A percentile compares a stretch with the other conserved stretches of the same genome.
These are phyloP conservation scores for Elaphurus davidianus DNA, from an alignment of 2,113 vertebrate genomes.

Conservation along the genomic window DNA sequence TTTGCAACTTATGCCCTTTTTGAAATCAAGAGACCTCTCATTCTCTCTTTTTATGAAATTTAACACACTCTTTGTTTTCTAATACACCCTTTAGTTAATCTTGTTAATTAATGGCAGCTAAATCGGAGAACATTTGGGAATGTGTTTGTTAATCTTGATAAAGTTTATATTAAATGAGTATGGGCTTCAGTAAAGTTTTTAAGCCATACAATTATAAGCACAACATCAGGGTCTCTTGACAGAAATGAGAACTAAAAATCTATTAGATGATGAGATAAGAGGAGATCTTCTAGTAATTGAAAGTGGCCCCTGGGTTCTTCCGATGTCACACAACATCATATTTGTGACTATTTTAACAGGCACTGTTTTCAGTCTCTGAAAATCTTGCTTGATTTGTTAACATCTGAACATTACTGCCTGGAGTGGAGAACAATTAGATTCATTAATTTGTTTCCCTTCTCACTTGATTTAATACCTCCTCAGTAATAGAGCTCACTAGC, in stretches of 20 bases:
- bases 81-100: conserved; percentile 2
- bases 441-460: conserved; percentile 68
- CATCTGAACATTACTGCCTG: conserved; percentile 1
- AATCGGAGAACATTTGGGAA: not conserved
- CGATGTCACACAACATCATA: not conserved
- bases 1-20: not conserved
- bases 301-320: conserved; percentile 22
- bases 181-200: not conserved
- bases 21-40: not conserved
- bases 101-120: conserved; percentile 46
- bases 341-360: not conserved
- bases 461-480: conserved; percentile 60
- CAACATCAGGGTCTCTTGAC: not conserved
- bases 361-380: not conserved
- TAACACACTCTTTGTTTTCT: not conserved
- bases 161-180: conserved; percentile 21
- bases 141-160: not conserved
- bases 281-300: conserved; percentile 1
- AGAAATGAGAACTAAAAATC: conserved; percentile 1
- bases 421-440: conserved; percentile 59
- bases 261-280: conserved; percentile 10
- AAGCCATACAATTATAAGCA: conserved; percentile 3
- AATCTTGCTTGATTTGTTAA: conserved; percentile 65
- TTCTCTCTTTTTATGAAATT: not conserved
- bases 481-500: conserved; percentile 50